Base-by-base conservation (phyloP, 2,888 invertebrate genomes). In the Papilio gigon region DNA sequence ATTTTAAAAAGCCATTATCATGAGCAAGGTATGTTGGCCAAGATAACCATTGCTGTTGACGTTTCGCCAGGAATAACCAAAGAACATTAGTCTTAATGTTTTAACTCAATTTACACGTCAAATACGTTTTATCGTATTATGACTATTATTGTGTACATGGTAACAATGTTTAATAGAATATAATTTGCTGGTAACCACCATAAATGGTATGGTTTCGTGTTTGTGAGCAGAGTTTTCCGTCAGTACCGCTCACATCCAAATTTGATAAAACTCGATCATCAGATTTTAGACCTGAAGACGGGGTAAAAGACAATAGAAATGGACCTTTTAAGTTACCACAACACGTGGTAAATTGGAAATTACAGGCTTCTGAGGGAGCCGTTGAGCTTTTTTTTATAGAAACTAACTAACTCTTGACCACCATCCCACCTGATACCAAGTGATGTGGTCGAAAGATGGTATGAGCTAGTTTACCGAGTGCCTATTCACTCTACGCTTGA, bases 51-150 rank as follows among this genome's bases (percentile, higher is more conserved):
- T n/a, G 53, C 27, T 0, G 27, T 30, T 53, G 27, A 56, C 17
- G 17, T 56, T 56, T 17, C 30, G 30, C 30, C 30, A 56, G 30
- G 30, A 27, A 22, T 47, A 50, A 56, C 53, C 30, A 12, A 56
- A n/a, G 53, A 30, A 30, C 30, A 56, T 56, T 56, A 56, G 53
- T 30, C 8, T 53, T 14, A 25, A 25, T 50, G 27, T 53, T 27
- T 14, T 27, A 27, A 56, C 17, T 56, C 17, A 56, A 56, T 56
- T 56, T 30, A 8, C 53, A 56, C 30, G 17, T 56, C 30, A 17
- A 56, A 56, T 56, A 53, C 11, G 8, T 53, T n/a, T 56, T 9
- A 56, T 30, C n/a, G 30, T 17, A 30, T 56, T 56, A 17, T 17
- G 30, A 0, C 9, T 56, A 56, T 27, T 50, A 22, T 25, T 12